Evolutionary conservation across 2,113 vertebrate genomes (phyloP).

Genomic region (Tupaia tana): DNA sequence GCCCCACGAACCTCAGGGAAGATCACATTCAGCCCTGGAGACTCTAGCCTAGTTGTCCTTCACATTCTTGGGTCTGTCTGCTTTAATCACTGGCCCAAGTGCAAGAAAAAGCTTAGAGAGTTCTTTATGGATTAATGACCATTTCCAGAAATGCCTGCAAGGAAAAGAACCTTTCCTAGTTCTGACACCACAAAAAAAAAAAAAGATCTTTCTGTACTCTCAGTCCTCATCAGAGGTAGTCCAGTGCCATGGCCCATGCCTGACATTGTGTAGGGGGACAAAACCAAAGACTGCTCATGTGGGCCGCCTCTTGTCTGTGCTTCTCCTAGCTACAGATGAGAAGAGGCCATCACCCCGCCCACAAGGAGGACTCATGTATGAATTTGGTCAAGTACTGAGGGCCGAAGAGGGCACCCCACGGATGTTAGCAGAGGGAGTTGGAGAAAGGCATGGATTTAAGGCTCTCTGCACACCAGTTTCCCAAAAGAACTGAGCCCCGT

Average conservation of each 20-base stretch:
- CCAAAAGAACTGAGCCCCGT: constrained; percentile 48
- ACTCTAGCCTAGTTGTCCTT: background rate
- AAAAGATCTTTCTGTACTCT: constrained; percentile 75
- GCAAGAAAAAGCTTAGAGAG: constrained; percentile 57
- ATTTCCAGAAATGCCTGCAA: constrained; percentile 75
- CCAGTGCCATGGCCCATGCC: constrained; percentile 73
- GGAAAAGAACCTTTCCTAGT: constrained; percentile 82
- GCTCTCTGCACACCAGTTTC: constrained; percentile 69
- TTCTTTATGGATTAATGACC: constrained; percentile 62
- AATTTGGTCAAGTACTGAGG: constrained; percentile 46
- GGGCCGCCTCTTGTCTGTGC: constrained; percentile 37
- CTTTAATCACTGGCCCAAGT: constrained; percentile 53
- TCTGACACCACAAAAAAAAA: constrained; percentile 52
- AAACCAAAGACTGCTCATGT: constrained; percentile 19
- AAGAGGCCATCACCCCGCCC: constrained; percentile 58
- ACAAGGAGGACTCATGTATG: constrained; percentile 44
- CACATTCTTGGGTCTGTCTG: constrained; percentile 47
- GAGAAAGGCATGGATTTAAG: constrained; percentile 69
- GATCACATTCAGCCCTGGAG: background rate
- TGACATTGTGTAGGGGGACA: constrained; percentile 34
- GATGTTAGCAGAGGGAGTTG: constrained; percentile 51
- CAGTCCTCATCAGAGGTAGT: constrained; percentile 74
- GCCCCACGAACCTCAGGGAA: background rate
- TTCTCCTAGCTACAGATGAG: constrained; percentile 48
- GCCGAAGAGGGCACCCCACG: background rate